These are phyloP conservation scores for Melanostigma gelatinosum DNA, from an alignment of 2,113 vertebrate genomes.

Conservation along the genomic window DNA sequence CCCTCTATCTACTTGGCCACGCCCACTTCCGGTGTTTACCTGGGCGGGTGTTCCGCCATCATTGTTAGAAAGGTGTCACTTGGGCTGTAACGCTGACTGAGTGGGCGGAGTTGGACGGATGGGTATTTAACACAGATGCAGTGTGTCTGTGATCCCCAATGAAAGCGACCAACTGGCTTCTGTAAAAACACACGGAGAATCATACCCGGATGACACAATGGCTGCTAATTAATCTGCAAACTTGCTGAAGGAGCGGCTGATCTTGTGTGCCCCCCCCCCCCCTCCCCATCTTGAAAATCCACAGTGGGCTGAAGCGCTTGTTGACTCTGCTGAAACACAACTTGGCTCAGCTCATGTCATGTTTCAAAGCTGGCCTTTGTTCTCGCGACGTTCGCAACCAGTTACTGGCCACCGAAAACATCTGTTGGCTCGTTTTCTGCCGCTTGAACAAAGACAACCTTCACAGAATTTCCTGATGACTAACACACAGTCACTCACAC, in stretches of 20 bases:
- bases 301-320: background rate
- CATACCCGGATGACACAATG: constrained; percentile 19
- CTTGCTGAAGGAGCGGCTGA: constrained; percentile 43
- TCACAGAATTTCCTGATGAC: constrained; percentile 54
- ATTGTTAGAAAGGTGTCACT: constrained; percentile 59
- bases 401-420: constrained; percentile 49
- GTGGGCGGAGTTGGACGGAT: constrained; percentile 26
- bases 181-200: constrained; percentile 18
- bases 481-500: constrained; percentile 33
- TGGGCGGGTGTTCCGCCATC: constrained; percentile 28
- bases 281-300: background rate
- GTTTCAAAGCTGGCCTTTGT: constrained; percentile 30
- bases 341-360: constrained; percentile 5
- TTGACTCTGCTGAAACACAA: constrained; percentile 5
- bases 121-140: constrained; percentile 15
- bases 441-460: constrained; percentile 49
- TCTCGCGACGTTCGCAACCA: background rate
- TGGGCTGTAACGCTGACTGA: constrained; percentile 20
- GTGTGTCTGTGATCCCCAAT: constrained; percentile 28
- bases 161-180: constrained; percentile 14
- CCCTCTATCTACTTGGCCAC: constrained; percentile 22
- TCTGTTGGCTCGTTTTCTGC: constrained; percentile 60
- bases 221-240: constrained; percentile 52
- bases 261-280: background rate
- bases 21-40: constrained; percentile 62